Base-by-base conservation (phyloP, 30 jellyfish, hydroid and myxozoan species). In the Hydractinia symbiolongicarpus region DNA sequence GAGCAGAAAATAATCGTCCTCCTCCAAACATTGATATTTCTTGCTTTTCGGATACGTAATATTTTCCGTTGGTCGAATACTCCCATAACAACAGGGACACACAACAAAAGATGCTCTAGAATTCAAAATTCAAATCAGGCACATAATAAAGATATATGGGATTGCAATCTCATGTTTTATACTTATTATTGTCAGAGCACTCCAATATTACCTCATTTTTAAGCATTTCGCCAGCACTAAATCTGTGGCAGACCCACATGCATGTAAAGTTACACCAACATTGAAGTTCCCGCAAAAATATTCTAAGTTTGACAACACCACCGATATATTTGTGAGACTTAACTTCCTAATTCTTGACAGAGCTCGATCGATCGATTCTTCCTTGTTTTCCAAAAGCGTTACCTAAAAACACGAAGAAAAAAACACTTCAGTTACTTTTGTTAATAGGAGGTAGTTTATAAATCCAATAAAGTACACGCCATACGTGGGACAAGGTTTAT, bases 211-310 rank as follows among this genome's bases (percentile, higher is more conserved):
- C 97, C 91, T 78, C 20, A 81, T 77, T 56, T 80, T 56, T 40
- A 75, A 13, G 79, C 97, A 85, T 8, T 82, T 67, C 13, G 81
- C 85, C 82, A 90, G 72, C 64, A 90, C 97, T 30, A 90, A 72
- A 83, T 90, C 97, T 8, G 97, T 86, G 14, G 97, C 97, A 13
- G 87, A 67, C 14, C 97, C 97, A 70, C 97, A 90, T 30, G 97
- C 97, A 73, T 90, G 97, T 40, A 90, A 72, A 19, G 95, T 61
- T 19, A 86, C 94, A 40, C 97, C 97, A 78, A 90, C 73, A 50
- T 90, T 88, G 62, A 90, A 90, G 9, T 66, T 55, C 53, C 92
- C 94, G 64, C 84, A 58, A 82, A 81, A 90, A 62, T 90, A 90
- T 53, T 86, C 94, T 77, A 90, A 64, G 58, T 90, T 90, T 19